Conservation (phyloP, 2,113 vertebrate genomes). For the Neolamprologus falcicula region DNA sequence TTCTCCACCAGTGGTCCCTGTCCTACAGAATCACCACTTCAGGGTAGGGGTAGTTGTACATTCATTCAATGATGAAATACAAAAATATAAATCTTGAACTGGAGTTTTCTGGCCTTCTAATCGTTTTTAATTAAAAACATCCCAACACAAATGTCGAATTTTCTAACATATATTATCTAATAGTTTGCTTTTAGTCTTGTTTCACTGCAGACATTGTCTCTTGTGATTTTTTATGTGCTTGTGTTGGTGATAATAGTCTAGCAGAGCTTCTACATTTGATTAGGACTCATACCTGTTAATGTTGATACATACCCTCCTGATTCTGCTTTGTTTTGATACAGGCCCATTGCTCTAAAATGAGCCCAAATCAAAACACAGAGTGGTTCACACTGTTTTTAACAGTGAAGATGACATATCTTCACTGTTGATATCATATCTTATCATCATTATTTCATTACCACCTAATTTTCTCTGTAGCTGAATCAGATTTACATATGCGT, state of each 20-base stretch:
- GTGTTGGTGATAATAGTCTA: neutral
- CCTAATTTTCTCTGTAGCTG: neutral
- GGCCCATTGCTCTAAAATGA: neutral
- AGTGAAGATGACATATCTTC: neutral
- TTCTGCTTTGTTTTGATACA: neutral
- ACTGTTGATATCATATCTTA: neutral
- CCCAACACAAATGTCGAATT: rapidly evolving
- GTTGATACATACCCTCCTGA: neutral
- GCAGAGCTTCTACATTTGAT: neutral
- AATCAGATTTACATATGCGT: neutral
- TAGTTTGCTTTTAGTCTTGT: neutral
- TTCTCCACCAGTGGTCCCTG: neutral
- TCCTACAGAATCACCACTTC: neutral
- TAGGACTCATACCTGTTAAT: neutral
- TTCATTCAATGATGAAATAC: neutral
- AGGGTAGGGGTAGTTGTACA: neutral
- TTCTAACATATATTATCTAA: neutral
- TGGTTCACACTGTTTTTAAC: neutral
- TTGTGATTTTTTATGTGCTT: neutral
- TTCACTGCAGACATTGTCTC: neutral
- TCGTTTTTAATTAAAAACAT: neutral
- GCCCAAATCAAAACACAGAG: neutral
- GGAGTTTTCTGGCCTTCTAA: neutral
- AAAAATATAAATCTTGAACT: neutral
- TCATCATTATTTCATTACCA: neutral